Evolutionary conservation across 2,797 vertebrate genomes (phyloP), one percentile per base, ranked within the genome.

Genomic region (Podarcis lilfordi): DNA sequence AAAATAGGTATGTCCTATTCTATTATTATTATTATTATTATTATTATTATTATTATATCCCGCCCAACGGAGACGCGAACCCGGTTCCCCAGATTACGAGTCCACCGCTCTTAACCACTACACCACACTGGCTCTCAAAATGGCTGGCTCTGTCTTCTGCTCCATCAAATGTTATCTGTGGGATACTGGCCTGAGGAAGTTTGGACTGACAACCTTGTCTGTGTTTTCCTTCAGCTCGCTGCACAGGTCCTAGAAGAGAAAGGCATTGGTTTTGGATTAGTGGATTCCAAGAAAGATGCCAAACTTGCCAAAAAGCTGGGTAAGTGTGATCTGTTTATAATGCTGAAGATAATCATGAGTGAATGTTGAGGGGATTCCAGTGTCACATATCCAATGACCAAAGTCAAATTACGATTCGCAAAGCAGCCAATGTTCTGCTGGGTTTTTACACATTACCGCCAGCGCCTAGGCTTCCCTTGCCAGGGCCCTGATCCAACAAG

Each of bases 231-330:
- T 91, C 94, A 99, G 99, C 96, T 99, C 89, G 97, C 97, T 15
- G 99, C 99, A 92, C 99, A 99, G 94, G 98, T 99, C n/a, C 92
- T 99, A 93, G 98, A 99, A 77, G 98, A 98, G 71, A 99, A 98
- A 90, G 97, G 97, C 77, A 97, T 99, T 0, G 98, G 98, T 6
- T 99, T 99, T 80, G 98, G 98, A 84, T 98, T 98, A 97, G 97
- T 99, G 0, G 98, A 99, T 95, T 97, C 98, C 81, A 98, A 98
- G 90, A 99, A 98, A 95, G 98, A 99, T 64, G 97, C 97, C 91
- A 99, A 98, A 87, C 97, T 99, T 83, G 98, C 99, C 76, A 99
- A 98, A 96, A 99, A 98, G 95, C 95, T 99, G 80, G 98, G 99
- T 99, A 91, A 89, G 97, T 95, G 8, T 82, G 32, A 74, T 35